These are phyloP conservation scores for Caenorhabditis remanei DNA, from an alignment of 1,140 invertebrate genomes.

Conservation along the genomic window DNA sequence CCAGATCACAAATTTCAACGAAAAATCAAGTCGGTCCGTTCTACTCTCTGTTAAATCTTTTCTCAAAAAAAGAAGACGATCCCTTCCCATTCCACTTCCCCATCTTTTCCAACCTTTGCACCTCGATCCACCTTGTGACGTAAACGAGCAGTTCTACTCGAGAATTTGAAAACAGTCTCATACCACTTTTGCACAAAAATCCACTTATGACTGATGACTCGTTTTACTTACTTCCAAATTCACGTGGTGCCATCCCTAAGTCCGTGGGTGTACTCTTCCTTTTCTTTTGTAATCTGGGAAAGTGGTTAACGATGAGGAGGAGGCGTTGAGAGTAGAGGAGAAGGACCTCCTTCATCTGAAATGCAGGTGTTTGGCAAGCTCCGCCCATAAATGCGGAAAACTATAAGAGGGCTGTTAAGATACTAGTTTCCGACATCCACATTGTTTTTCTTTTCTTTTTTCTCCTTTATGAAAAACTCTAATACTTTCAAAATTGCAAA, in stretches of 20 bases:
- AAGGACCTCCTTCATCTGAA: constrained; percentile 10
- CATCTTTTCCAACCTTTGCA: constrained; percentile 21
- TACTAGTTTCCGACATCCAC: neutral
- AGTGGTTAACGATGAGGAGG: constrained; percentile 2
- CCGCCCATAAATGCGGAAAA: neutral
- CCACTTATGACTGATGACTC: constrained; percentile 20
- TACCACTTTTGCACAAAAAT: constrained; percentile 28
- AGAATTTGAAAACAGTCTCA: neutral
- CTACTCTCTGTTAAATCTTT: too few relatives aligned
- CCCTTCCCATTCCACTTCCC: neutral
- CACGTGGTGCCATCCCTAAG: neutral
- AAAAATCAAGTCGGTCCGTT: too few relatives aligned
- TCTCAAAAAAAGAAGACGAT: too few relatives aligned
- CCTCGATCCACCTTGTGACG: neutral
- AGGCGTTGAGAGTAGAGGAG: neutral
- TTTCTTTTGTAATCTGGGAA: constrained; percentile 34
- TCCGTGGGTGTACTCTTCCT: constrained; percentile 36
- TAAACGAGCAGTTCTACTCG: neutral
- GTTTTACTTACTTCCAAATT: neutral
- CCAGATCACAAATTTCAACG: too few relatives aligned
- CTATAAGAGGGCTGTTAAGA: neutral
- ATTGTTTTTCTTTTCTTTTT: neutral
- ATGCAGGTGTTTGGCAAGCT: constrained; percentile 40
- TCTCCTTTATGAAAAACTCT: too few relatives aligned
- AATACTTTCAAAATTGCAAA: too few relatives aligned